Evolutionary conservation across 2,888 invertebrate genomes (phyloP), one percentile per base, ranked within the genome.

Genomic region (Synergus japonicus): DNA sequence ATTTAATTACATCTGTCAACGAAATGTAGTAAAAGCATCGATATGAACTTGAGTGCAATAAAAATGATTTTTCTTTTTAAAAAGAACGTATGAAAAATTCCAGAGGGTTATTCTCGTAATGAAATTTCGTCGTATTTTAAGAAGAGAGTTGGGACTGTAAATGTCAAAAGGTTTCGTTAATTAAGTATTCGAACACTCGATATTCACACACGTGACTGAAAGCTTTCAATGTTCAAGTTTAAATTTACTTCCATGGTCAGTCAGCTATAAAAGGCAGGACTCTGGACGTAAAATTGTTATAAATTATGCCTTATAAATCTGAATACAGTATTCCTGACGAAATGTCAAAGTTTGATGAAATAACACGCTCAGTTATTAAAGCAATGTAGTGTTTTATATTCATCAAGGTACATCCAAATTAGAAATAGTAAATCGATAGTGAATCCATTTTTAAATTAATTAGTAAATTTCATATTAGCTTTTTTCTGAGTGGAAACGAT

Each of bases 151-250:
- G 12, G 12, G 41, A 54, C 12, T 54, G 12, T 37, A 18, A 73
- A 73, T 41, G 54, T 9, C 54, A 73, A 58, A 73, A 37, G 73
- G 37, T 73, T 12, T 37, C 13, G n/a, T 2, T 18, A 41, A 73
- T 73, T 58, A 73, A 73, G n/a, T 73, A 54, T 73, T 49, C 37
- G 15, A 49, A 12, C n/a, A 37, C 54, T 73, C 54, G 73, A 37
- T 73, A 58, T 58, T 18, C 5, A 10, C 7, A 58, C 37, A 54
- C 18, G 37, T 58, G 10, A 49, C 37, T 37, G 7, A 73, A 54
- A 73, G 54, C 54, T 58, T 58, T 54, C n/a, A 58, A 54, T 49
- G 12, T 73, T 9, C 12, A 73, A n/a, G 41, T 54, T 58, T 18
- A 18, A 4, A 73, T 37, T 73, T 41, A 37, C 41, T 73, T 10